Base-by-base conservation (phyloP, 2,888 invertebrate genomes). In the Cheilosia variabilis region DNA sequence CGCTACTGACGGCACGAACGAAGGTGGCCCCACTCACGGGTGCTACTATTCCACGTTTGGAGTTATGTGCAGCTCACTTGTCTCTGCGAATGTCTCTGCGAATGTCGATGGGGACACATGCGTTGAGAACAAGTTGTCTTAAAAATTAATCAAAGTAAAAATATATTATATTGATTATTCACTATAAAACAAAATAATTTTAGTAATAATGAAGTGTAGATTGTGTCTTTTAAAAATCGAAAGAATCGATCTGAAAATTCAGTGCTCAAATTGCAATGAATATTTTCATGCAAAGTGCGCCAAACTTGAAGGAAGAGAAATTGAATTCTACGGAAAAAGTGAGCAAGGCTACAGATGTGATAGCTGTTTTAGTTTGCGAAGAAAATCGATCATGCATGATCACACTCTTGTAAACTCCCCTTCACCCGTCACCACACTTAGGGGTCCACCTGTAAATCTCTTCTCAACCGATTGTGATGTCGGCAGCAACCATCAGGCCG, bases 271-370 rank as follows among this genome's bases (percentile, higher is more conserved):
- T 24, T 65, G 52, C 52, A 22, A 19, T 24, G 65, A 65, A 52
- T 37, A n/a, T 37, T 65, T 53, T 65, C 52, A 65, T 65, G 52
- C 65, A 7, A 53, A 65, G 52, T 65, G 65, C n/a, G 34, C 22
- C 37, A 65, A 65, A 22, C 24, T 65, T n/a, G 52, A 24, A 34
- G 50, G 52, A 52, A 17, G 22, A 22, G 37, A 65, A 24, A 65
- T 65, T 41, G 52, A 65, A n/a, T 53, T 65, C 52, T 65, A 65
- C 19, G 27, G 22, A 41, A 65, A 65, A 65, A 65, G 52, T 65
- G 41, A 13, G 22, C 52, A 53, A 52, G 13, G 22, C 24, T 52
- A 52, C 65, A 65, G 24, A 65, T 65, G 52, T 65, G 41, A 52
- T 37, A 65, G 53, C 10, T 65, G 52, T 65, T 41, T 52, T 37